Evolutionary conservation across 2,797 vertebrate species (phyloP).

Genomic region (Holocentrus rufus): DNA sequence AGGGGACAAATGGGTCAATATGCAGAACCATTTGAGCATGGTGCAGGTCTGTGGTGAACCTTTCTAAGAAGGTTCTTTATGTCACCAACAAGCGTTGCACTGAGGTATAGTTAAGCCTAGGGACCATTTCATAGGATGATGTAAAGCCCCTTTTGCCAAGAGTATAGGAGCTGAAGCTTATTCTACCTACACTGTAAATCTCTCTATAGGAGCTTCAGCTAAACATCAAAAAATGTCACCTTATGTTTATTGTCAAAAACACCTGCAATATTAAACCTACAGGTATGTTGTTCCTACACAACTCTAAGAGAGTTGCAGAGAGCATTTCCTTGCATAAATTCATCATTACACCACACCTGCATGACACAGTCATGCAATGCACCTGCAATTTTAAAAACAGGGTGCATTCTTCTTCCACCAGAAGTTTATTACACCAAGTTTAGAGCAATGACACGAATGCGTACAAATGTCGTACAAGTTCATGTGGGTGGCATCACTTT

Average conservation of each 20-base stretch:
- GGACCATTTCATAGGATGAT: neutral
- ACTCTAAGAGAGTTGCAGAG: neutral
- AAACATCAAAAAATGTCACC: too few relatives aligned
- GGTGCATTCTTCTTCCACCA: neutral
- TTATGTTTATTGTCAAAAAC: neutral
- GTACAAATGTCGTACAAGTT: slow-evolving; percentile 27
- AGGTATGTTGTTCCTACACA: slow-evolving; percentile 5
- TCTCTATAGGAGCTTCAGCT: neutral
- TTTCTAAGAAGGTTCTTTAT: neutral
- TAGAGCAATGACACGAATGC: slow-evolving; percentile 47
- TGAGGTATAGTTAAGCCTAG: too few relatives aligned
- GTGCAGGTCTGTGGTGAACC: neutral
- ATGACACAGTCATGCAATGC: neutral
- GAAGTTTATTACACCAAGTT: slow-evolving; percentile 39
- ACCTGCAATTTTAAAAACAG: neutral
- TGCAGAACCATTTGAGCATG: neutral
- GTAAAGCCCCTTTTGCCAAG: slow-evolving; percentile 8
- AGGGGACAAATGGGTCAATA: neutral
- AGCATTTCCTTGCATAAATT: slow-evolving; percentile 13
- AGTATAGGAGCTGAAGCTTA: neutral
- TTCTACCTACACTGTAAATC: neutral
- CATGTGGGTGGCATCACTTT: slow-evolving; percentile 50
- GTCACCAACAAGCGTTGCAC: neutral
- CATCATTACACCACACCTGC: slow-evolving; percentile 2
- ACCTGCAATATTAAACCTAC: slow-evolving; percentile 1